Evolutionary conservation across 2,113 vertebrate species (phyloP), one percentile per base, ranked within the genome.

Genomic region (Dolichallabes microphthalmus): DNA sequence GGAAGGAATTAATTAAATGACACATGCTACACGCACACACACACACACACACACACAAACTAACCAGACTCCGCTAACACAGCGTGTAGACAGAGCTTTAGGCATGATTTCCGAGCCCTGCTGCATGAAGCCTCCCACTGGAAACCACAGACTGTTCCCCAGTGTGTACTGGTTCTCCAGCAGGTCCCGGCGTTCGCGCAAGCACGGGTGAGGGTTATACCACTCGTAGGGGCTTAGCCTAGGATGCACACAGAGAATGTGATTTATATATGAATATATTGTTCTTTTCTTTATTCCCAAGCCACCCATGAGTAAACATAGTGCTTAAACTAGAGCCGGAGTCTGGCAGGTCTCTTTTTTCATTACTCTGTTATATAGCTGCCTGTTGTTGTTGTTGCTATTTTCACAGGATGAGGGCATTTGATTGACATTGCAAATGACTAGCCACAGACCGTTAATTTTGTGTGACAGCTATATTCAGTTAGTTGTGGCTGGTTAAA

Each of bases 101-200:
- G 97, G 97, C 96, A 96, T 96, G 89, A 98, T 95, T 94, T 98
- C 97, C 0, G 97, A 97, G 1, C 97, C 97, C 88, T 98, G 97
- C 90, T 98, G 97, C 97, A 98, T 97, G 94, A 98, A 98, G 22
- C 97, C 97, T 0, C 97, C 97, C 0, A 98, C 95, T 0, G 97
- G 97, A 92, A 98, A 97, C 97, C 97, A 98, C 86, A 98, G 94
- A 86, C 97, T 98, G 96, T 97, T 98, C 3, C 97, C 97, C 90
- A 98, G 82, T 0, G 96, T 98, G 94, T 97, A 98, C 91, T 98
- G 97, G 93, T 98, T 98, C 92, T 97, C 96, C 92, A 98, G 90
- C 75, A 98, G 90, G 88, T 96, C 94, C 63, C 92, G 93, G 0
- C 96, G 94, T 1, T 95, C 95, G 74, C 96, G 93, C 75, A 96